Base-by-base conservation (phyloP, 1,140 invertebrate genomes). In the Wiebesia pumilae region DNA sequence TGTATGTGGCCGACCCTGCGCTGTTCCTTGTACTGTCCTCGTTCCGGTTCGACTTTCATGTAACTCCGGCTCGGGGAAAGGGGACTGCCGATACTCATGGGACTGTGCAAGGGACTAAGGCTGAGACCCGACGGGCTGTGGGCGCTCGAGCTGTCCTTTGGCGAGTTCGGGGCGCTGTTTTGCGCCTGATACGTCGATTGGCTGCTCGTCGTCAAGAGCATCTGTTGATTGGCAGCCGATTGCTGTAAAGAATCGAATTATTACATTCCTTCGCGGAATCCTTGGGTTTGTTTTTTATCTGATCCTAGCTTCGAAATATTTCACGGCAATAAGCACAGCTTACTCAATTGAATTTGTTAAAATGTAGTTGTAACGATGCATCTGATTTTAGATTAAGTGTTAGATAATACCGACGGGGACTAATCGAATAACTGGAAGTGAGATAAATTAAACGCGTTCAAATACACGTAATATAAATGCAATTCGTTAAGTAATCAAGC, bases 1-100 rank as follows among this genome's bases (percentile, higher is more conserved):
- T 99, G 98, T 87, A 99, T 97, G 93, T 99, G 99, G 47, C 97
- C 97, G 71, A 95, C 96, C 69, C 97, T 95, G 58, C 97, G 95
- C 88, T 97, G 95, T 90, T 97, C 96, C 91, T 95, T 94, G 77
- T 94, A 94, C 38, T 93, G 92, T 71, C 93, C 93, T 0, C 93
- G 89, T 83, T 94, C 93, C 0, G 91, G 83, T 47, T 93, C 93
- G 30, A 90, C 89, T 82, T 94, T 94, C 7, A 92, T 89, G 80
- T 91, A 94, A 24, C 85, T 88, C 40, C 90, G 89, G 71, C 82
- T 87, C 2, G 93, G 93, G 30, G 93, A 94, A 21, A 94, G 69
- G 0, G 93, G 93, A 81, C 93, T 93, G 0, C 92, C 93, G 85
- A 90, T 88, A 38, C 90, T 94, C 92, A 94, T 93, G 3, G 93